phyloP scores from a whole-genome alignment of 1,140 invertebrate genomes.

The silkworm (Bombyx mori) region ASM3026992v2 NC_085121.1:10709501-10710000 shows the following conservation, averaged over 20 bases:
- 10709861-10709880: no score
- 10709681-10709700: no score
- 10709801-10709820: constrained; percentile 6
- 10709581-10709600: no score
- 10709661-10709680: no score
- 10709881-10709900: background rate
- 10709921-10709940: background rate
- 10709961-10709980: no score
- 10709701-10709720: constrained; percentile 19
- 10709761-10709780: constrained; percentile 2
- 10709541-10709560: no score
- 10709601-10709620: no score
- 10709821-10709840: constrained; percentile 6
- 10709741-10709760: constrained; percentile 44
- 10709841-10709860: background rate
- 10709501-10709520: background rate
- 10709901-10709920: background rate
- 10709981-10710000: no score
- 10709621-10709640: no score
- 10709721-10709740: constrained; percentile 52
- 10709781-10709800: constrained; percentile 6
- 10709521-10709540: no score
- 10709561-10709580: no score
- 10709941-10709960: constrained; percentile 4
- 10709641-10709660: no score